Evolutionary conservation across 2,888 invertebrate species (phyloP).

Genomic region (Xiphydria camelus): DNA sequence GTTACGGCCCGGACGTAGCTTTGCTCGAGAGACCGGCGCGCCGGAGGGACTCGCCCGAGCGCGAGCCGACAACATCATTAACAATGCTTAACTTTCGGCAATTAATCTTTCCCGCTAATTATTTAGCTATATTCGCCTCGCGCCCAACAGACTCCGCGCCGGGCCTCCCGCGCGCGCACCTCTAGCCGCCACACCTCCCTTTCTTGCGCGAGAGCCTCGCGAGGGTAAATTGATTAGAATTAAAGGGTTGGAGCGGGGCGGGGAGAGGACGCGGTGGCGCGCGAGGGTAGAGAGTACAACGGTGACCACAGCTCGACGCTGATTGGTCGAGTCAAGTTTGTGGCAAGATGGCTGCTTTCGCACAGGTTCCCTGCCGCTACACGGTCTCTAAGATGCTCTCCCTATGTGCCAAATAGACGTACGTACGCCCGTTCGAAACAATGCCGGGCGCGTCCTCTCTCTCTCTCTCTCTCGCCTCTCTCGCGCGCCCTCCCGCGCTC

Average conservation of each 20-base stretch:
- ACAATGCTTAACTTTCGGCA: conserved; percentile 43
- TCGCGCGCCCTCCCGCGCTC: conserved; percentile 24
- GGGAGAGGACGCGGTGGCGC: conserved; percentile 19
- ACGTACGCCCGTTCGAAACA: conserved; percentile 50
- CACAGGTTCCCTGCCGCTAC: conserved; percentile 38
- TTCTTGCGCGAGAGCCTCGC: conserved; percentile 34
- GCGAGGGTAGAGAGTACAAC: conserved; percentile 42
- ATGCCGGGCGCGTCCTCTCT: conserved; percentile 37
- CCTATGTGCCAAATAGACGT: conserved; percentile 50
- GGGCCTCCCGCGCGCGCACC: conserved; percentile 19
- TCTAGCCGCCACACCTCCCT: conserved; percentile 5
- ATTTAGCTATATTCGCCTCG: conserved; percentile 44
- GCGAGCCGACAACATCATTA: conserved; percentile 28
- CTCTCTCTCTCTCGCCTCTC: conserved; percentile 20
- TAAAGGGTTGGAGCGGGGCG: conserved; percentile 39
- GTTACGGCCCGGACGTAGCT: too few relatives aligned
- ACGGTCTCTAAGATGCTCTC: conserved; percentile 48
- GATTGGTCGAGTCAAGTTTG: conserved; percentile 59
- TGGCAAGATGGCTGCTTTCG: conserved; percentile 55
- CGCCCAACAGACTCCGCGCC: neutral
- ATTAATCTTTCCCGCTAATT: conserved; percentile 53
- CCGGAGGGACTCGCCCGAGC: neutral
- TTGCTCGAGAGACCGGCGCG: too few relatives aligned
- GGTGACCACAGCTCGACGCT: conserved; percentile 58
- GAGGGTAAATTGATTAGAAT: conserved; percentile 58